A percentile compares a stretch with the other conserved stretches of the same genome.
Conservation (phyloP, 2,113 vertebrate genomes). For the Nibea coibor region DNA sequence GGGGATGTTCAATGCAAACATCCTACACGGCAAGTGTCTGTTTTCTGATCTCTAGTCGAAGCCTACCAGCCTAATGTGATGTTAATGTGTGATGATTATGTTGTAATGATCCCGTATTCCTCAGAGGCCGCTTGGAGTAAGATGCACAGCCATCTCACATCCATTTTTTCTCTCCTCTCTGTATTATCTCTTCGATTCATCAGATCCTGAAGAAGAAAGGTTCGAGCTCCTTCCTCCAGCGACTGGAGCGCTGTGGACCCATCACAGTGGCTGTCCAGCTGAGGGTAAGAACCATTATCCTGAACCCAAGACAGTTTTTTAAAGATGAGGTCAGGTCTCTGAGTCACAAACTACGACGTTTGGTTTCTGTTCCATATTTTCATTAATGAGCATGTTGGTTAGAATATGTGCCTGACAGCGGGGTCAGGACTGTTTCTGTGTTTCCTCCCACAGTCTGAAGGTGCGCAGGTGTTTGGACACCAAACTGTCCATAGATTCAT, state of each 20-base stretch:
- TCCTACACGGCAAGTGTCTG: neutral
- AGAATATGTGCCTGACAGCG: neutral
- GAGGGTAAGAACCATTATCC: constrained; percentile 82
- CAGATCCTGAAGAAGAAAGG: constrained; percentile 95
- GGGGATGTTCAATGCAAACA: neutral
- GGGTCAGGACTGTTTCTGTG: neutral
- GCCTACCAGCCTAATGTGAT: constrained; percentile 1
- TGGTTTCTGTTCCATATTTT: neutral
- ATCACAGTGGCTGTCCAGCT: constrained; percentile 89
- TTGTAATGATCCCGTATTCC: constrained; percentile 3
- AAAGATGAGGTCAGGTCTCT: neutral
- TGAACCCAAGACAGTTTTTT: neutral
- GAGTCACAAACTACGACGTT: neutral
- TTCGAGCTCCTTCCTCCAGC: constrained; percentile 89
- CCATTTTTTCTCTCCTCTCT: neutral
- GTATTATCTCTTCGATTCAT: neutral
- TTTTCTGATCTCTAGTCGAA: constrained; percentile 7
- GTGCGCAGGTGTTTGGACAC: neutral
- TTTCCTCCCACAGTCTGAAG: constrained; percentile 9
- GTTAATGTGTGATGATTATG: constrained; percentile 7
- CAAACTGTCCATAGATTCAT: neutral
- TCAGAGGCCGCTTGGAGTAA: neutral
- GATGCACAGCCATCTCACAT: neutral
- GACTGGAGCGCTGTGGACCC: constrained; percentile 88
- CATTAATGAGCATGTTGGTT: neutral